Percentiles rank a stretch among this genome's conserved stretches.
Evolutionary conservation across 2,113 vertebrate species (phyloP).

Genomic region (Paramisgurnus dabryanus): DNA sequence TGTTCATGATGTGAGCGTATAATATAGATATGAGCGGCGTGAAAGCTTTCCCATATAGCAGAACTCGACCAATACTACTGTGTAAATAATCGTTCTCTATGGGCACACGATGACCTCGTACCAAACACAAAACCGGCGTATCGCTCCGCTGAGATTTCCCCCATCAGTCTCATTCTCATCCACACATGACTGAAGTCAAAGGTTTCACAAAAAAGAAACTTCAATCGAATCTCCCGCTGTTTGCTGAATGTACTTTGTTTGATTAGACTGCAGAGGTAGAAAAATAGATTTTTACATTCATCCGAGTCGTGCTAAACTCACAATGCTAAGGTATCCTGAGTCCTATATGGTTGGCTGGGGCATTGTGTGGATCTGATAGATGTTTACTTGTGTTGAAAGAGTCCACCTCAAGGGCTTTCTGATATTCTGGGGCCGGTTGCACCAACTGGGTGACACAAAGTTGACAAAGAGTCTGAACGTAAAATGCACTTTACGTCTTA

Average conservation of each 20-base stretch:
- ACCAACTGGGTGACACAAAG: too few relatives aligned
- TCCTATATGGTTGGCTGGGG: not conserved
- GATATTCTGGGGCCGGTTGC: too few relatives aligned
- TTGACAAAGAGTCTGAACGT: too few relatives aligned
- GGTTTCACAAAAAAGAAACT: not conserved
- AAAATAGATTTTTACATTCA: not conserved
- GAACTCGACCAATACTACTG: not conserved
- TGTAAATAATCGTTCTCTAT: conserved; percentile 10
- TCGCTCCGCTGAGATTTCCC: conserved; percentile 9
- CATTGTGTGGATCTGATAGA: not conserved
- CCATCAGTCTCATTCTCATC: conserved; percentile 3
- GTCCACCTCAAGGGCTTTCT: too few relatives aligned
- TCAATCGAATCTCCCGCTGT: not conserved
- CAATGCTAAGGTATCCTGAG: not conserved
- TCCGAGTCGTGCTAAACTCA: not conserved
- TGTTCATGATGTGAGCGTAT: conserved; percentile 63
- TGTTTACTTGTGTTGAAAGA: not conserved
- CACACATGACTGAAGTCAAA: not conserved
- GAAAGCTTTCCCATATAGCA: not conserved
- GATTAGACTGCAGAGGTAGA: not conserved
- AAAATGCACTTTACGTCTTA: too few relatives aligned
- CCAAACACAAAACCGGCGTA: not conserved
- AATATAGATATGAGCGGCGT: conserved; percentile 49
- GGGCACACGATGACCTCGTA: not conserved
- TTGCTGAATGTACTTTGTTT: not conserved